A percentile compares a stretch with the other conserved stretches of the same genome.
Conservation (phyloP, 1,140 invertebrate species). For the Pollicipes pollicipes region DNA sequence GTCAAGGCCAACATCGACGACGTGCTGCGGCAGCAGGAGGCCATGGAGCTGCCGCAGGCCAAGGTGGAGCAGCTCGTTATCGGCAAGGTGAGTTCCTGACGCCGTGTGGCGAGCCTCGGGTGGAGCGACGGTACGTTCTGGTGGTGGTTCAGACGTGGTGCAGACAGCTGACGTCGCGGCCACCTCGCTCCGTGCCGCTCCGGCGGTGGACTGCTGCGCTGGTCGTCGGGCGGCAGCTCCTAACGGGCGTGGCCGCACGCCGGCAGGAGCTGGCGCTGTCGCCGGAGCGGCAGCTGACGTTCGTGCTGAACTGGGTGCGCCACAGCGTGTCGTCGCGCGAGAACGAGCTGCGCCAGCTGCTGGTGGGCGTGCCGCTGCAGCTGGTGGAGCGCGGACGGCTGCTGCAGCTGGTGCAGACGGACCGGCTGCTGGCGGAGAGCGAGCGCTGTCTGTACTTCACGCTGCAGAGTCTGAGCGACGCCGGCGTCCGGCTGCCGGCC, state of each 20-base stretch:
- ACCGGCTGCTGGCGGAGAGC: slow-evolving; percentile 20
- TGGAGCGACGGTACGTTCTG: neutral
- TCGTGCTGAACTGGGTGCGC: slow-evolving; percentile 27
- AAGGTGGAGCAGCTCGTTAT: slow-evolving; percentile 20
- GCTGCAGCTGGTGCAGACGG: slow-evolving; percentile 9
- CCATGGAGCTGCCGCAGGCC: slow-evolving; percentile 24
- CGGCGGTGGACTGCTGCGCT: too few relatives aligned
- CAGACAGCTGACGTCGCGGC: slow-evolving; percentile 12
- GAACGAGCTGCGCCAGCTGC: slow-evolving; percentile 21
- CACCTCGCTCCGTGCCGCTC: too few relatives aligned
- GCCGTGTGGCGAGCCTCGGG: neutral
- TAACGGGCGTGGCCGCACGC: too few relatives aligned
- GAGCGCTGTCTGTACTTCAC: slow-evolving; percentile 27
- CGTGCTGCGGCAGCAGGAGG: slow-evolving; percentile 30
- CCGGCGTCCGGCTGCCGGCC: slow-evolving; percentile 20
- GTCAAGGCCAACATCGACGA: slow-evolving; percentile 32
- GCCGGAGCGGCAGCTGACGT: slow-evolving; percentile 19
- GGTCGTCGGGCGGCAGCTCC: too few relatives aligned
- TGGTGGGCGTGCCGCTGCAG: slow-evolving; percentile 15
- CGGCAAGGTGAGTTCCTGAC: slow-evolving; percentile 11
- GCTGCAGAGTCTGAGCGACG: slow-evolving; percentile 27
- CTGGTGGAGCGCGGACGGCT: slow-evolving; percentile 16
- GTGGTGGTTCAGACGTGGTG: neutral
- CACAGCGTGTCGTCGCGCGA: slow-evolving; percentile 23
- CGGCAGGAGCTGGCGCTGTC: slow-evolving; percentile 15